A percentile compares a stretch with the other conserved stretches of the same genome.
phyloP scores from a whole-genome alignment of 2,888 invertebrate genomes.

The Hirtodrosophila histrioides region DNA sequence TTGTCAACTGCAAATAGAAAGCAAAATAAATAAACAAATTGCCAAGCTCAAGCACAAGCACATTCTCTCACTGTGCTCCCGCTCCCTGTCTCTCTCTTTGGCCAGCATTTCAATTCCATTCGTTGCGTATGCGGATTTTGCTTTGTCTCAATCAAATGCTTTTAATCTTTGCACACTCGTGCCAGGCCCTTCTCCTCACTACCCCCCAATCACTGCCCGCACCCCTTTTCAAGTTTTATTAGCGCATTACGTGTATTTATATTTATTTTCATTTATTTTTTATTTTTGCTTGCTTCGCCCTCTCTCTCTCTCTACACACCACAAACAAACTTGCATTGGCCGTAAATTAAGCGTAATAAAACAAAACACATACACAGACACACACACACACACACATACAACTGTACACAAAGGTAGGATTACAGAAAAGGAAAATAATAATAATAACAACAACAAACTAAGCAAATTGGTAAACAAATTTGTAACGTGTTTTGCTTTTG shows the following conservation, averaged over 20 bases:
- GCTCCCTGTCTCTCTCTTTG: neutral
- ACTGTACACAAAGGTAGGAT: constrained; percentile 6
- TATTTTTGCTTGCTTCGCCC: constrained; percentile 14
- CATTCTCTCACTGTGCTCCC: constrained; percentile 3
- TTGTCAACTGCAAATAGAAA: constrained; percentile 71
- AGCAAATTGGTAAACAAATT: constrained; percentile 47
- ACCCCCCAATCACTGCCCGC: constrained; percentile 3
- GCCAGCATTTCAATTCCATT: constrained; percentile 44
- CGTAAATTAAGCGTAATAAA: constrained; percentile 69
- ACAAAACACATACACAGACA: constrained; percentile 28
- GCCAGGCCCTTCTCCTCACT: constrained; percentile 26
- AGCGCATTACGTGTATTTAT: constrained; percentile 63
- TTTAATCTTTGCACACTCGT: constrained; percentile 72
- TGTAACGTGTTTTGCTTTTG: constrained; percentile 30
- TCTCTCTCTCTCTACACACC: constrained; percentile 9
- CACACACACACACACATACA: constrained; percentile 10
- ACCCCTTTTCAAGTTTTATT: constrained; percentile 65
- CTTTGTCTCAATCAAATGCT: constrained; percentile 74
- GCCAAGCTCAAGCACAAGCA: constrained; percentile 29
- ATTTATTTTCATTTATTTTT: constrained; percentile 23
- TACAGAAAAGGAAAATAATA: neutral
- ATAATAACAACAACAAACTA: constrained; percentile 13
- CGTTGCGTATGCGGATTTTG: constrained; percentile 33
- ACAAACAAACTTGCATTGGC: constrained; percentile 48
- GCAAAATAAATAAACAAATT: constrained; percentile 58